phyloP scores from a whole-genome alignment of 2,113 vertebrate genomes.

The Thunnus thynnus region DNA sequence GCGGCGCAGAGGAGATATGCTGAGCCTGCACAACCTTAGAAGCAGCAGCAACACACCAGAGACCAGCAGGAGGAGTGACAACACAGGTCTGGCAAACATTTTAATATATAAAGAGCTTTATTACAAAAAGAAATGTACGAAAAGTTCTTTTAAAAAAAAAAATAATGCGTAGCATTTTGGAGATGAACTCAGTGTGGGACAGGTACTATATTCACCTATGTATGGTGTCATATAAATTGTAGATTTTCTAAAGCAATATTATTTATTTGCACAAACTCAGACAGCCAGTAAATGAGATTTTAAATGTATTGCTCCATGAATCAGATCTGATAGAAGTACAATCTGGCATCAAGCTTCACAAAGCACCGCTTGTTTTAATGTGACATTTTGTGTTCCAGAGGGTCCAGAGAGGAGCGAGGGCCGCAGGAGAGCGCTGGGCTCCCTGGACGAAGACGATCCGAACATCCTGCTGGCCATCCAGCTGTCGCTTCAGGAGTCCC shows the following conservation, averaged over 20 bases:
- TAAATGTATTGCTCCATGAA: conserved; percentile 54
- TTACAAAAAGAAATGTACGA: neutral
- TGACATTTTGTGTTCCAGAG: conserved; percentile 62
- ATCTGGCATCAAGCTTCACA: conserved; percentile 15
- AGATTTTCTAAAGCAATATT: neutral
- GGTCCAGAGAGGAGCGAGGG: conserved; percentile 86
- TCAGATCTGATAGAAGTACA: conserved; percentile 36
- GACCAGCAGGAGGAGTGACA: conserved; percentile 89
- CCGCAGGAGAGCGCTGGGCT: conserved; percentile 88
- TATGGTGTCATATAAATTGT: neutral
- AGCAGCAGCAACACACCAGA: conserved; percentile 90
- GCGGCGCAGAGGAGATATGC: conserved; percentile 92
- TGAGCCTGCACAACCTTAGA: conserved; percentile 92
- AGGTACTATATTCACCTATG: neutral
- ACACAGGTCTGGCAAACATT: conserved; percentile 62
- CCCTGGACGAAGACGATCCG: conserved; percentile 97
- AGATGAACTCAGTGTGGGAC: neutral
- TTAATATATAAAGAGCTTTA: neutral
- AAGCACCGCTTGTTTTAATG: neutral
- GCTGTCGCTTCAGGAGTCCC: conserved; percentile 96
- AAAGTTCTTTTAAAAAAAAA: neutral
- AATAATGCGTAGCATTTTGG: too few relatives aligned
- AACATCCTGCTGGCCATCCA: conserved; percentile 98
- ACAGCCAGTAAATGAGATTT: conserved; percentile 62
- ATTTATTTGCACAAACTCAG: conserved; percentile 8